Evolutionary conservation across 2,797 vertebrate genomes (phyloP).

Genomic region (Prunella strophiata): DNA sequence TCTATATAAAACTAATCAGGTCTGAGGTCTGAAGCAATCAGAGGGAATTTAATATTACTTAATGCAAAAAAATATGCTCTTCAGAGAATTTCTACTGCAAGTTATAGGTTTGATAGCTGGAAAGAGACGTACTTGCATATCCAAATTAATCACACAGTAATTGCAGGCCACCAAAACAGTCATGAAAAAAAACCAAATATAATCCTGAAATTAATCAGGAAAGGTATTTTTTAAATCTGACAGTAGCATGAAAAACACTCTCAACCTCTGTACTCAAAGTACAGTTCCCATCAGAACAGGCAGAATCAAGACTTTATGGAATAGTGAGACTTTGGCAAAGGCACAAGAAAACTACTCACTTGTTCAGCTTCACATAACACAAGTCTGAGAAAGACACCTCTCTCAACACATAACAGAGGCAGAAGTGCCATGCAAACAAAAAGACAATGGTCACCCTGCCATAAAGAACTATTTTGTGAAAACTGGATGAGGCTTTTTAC

Average conservation of each 20-base stretch:
- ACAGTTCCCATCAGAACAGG: background rate
- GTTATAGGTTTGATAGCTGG: background rate
- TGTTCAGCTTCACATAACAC: background rate
- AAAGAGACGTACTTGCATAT: background rate
- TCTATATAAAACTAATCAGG: background rate
- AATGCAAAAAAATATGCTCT: background rate
- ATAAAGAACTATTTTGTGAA: background rate
- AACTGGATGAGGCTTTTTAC: background rate
- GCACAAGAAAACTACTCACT: background rate
- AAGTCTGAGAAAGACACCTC: background rate
- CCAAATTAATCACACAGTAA: background rate
- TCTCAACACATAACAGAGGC: background rate
- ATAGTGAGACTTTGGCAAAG: background rate
- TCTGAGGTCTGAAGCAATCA: background rate
- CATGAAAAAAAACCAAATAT: background rate
- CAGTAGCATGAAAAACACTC: rapidly evolving
- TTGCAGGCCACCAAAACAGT: background rate
- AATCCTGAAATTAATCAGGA: background rate
- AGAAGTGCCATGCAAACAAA: background rate
- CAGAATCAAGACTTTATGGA: background rate
- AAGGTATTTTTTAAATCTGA: background rate
- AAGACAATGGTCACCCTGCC: background rate
- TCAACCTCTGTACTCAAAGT: background rate
- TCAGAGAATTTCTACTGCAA: background rate
- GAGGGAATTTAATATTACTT: background rate